Percentiles rank a stretch among this genome's conserved stretches.
Conservation (phyloP, 2,797 vertebrate species). For the Buceros bicornis region DNA sequence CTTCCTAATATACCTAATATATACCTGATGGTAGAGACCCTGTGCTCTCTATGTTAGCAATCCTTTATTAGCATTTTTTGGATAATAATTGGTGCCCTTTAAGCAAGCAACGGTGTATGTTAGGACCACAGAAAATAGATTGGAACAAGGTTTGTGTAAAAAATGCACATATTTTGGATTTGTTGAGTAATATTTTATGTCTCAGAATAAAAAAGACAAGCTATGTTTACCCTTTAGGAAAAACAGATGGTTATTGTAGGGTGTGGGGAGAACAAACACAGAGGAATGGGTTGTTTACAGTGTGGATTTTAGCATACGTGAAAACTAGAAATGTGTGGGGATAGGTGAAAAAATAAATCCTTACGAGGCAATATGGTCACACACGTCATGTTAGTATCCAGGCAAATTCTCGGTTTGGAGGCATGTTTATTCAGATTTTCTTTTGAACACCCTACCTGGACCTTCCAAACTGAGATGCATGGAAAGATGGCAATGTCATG, state of each 20-base stretch:
- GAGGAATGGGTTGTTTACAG: not conserved
- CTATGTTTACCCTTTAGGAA: constrained; percentile 31
- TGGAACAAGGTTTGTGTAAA: not conserved
- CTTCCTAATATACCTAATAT: not conserved
- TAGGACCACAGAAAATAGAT: not conserved
- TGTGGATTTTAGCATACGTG: not conserved
- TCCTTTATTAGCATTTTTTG: not conserved
- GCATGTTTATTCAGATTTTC: not conserved
- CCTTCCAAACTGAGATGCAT: not conserved
- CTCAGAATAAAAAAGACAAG: not conserved
- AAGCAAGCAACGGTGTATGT: not conserved
- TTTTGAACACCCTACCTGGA: not conserved
- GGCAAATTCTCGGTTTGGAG: not conserved
- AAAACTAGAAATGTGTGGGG: not conserved
- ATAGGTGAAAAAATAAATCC: not conserved
- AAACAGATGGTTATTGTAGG: constrained; percentile 22
- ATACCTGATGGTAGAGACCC: not conserved
- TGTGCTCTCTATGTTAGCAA: not conserved
- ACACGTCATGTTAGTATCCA: not conserved
- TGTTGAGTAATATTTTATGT: not conserved
- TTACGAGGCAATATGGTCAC: not conserved
- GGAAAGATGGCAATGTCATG: not conserved
- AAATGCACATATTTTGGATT: not conserved
- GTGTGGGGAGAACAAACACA: not conserved
- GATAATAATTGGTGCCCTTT: not conserved